phyloP scores from a whole-genome alignment of 2,113 vertebrate species.

The Sterna hirundo region DNA sequence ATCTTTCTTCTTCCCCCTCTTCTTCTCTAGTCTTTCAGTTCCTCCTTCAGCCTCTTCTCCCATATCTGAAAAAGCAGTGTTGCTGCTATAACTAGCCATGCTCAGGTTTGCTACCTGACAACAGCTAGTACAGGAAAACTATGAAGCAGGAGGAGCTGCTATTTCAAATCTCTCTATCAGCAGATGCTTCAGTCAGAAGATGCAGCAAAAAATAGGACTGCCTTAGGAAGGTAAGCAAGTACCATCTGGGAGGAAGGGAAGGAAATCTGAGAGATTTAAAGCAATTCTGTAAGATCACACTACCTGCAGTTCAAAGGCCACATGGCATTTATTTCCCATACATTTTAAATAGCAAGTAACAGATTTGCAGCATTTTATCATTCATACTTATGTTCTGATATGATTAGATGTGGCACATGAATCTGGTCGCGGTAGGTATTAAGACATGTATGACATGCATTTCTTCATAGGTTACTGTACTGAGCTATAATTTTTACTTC shows the following conservation, averaged over 20 bases:
- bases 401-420: neutral
- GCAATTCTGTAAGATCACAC: neutral
- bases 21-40: neutral
- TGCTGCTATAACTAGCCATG: neutral
- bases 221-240: slow-evolving; percentile 26
- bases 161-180: neutral
- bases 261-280: neutral
- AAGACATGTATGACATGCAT: neutral
- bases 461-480: neutral
- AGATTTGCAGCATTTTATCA: neutral
- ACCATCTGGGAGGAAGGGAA: neutral
- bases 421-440: neutral
- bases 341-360: slow-evolving; percentile 1
- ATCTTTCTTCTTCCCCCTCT: neutral
- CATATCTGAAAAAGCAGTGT: neutral
- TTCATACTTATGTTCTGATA: neutral
- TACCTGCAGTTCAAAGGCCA: slow-evolving; percentile 11
- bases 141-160: neutral
- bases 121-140: neutral
- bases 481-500: neutral
- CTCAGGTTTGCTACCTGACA: neutral
- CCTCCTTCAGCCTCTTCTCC: neutral
- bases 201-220: slow-evolving; percentile 1
- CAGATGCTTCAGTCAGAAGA: slow-evolving; percentile 15
- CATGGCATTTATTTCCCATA: neutral